phyloP scores from a whole-genome alignment of 1,140 invertebrate genomes.

The Belonocnema kinseyi region DNA sequence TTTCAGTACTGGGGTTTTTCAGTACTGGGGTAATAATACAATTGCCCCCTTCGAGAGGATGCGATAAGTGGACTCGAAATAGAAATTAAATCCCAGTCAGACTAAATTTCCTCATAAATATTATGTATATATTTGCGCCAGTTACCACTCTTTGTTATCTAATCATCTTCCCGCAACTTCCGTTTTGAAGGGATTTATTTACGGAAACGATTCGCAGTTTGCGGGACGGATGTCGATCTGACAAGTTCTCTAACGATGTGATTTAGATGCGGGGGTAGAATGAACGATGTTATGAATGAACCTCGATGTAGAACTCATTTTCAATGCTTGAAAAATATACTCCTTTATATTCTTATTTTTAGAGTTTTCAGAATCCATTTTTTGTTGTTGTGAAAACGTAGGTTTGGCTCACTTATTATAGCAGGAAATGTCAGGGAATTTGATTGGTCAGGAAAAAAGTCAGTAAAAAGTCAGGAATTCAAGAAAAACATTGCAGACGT shows the following conservation, averaged over 20 bases:
- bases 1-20: too few species aligned
- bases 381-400: too few species aligned
- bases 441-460: too few species aligned
- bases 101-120: background rate
- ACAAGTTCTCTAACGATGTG: background rate
- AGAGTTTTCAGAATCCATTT: too few species aligned
- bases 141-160: background rate
- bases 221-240: background rate
- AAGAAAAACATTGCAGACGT: too few species aligned
- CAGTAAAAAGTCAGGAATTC: too few species aligned
- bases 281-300: constrained; percentile 13
- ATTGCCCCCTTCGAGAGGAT: too few species aligned
- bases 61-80: background rate
- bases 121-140: background rate
- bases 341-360: background rate
- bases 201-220: background rate
- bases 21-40: too few species aligned
- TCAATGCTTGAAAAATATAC: background rate
- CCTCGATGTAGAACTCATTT: background rate
- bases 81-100: background rate
- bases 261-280: background rate
- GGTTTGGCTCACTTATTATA: background rate
- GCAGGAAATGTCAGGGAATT: too few species aligned
- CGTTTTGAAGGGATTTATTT: background rate
- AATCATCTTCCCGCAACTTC: constrained; percentile 4